phyloP scores from a whole-genome alignment of 2,797 vertebrate species.

The Limnodromus scolopaceus region DNA sequence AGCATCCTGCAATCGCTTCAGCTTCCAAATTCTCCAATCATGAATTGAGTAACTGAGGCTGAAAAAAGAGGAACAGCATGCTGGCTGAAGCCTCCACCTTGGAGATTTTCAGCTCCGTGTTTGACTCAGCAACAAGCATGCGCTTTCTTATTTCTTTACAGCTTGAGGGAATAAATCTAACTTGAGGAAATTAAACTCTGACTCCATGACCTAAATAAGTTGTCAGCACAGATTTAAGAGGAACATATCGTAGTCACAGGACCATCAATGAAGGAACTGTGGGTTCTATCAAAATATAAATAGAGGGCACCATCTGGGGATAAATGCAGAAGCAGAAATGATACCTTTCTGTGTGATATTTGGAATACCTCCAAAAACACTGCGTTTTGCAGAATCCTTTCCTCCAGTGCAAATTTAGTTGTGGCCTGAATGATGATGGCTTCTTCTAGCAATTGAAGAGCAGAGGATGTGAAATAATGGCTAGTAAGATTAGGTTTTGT shows the following conservation, averaged over 20 bases:
- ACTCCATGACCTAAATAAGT: slow-evolving; percentile 40
- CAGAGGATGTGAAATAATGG: not conserved
- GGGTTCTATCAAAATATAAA: slow-evolving; percentile 22
- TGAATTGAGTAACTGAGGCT: not conserved
- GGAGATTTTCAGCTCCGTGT: not conserved
- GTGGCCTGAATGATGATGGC: not conserved
- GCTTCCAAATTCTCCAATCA: not conserved
- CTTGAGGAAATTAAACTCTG: slow-evolving; percentile 48
- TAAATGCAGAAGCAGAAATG: not conserved
- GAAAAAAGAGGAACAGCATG: not conserved
- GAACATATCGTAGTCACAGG: not conserved
- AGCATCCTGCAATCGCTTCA: not conserved
- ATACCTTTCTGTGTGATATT: not conserved
- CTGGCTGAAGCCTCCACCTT: not conserved
- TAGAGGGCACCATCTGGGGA: not conserved
- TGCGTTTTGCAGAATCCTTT: not conserved
- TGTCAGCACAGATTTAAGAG: slow-evolving; percentile 52
- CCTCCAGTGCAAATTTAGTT: not conserved
- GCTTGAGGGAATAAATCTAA: slow-evolving; percentile 49
- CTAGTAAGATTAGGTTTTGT: not conserved
- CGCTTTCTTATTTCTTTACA: not conserved
- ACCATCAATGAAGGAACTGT: slow-evolving; percentile 25
- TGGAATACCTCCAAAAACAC: slow-evolving; percentile 7
- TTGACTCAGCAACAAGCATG: not conserved
- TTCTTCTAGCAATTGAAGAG: not conserved